Base-by-base conservation (phyloP, 1,140 invertebrate genomes). In the Drosophila cardini region DNA sequence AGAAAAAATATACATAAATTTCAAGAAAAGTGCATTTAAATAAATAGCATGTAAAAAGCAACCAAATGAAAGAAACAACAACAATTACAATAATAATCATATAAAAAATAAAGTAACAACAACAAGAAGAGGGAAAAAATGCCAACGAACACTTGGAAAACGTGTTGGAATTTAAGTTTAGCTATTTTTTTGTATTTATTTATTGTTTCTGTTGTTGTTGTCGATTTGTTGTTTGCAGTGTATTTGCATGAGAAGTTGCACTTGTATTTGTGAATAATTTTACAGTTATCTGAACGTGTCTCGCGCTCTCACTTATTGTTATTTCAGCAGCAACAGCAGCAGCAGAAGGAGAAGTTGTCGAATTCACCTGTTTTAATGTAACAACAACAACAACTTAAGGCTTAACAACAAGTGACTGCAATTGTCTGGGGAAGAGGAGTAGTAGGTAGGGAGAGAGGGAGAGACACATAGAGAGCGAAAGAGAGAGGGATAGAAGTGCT, bases 91-190 rank as follows among this genome's bases (percentile, higher is more conserved):
- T 36, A 71, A 71, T 58, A 70, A 52, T 32, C 58, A 42, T 13
- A 69, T 72, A 48, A 73, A 70, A 30, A 53, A n/a, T n/a, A 56
- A 26, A 16, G 2, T 11, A 67, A 53, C 21, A 18, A 57, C 21
- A 64, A 64, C 21, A 21, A 40, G n/a, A 34, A n/a, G n/a, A n/a
- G n/a, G n/a, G n/a, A n/a, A 60, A 58, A 76, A 56, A 43, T 56
- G 48, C 42, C 62, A 63, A 61, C 50, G 50, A 78, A 78, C 68
- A 68, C 50, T 80, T 72, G 50, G 48, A 72, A 38, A 71, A 89
- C 84, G 84, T 89, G 84, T 43, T 52, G 84, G 84, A 89, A 89
- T 89, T 89, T 78, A 67, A 80, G 58, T 75, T 89, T 32, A 76
- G 74, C 72, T 76, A 56, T 70, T 65, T 53, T 32, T 71, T 46